These are phyloP conservation scores for Ictalurus furcatus DNA, from an alignment of 2,113 vertebrate genomes.

Conservation along the genomic window DNA sequence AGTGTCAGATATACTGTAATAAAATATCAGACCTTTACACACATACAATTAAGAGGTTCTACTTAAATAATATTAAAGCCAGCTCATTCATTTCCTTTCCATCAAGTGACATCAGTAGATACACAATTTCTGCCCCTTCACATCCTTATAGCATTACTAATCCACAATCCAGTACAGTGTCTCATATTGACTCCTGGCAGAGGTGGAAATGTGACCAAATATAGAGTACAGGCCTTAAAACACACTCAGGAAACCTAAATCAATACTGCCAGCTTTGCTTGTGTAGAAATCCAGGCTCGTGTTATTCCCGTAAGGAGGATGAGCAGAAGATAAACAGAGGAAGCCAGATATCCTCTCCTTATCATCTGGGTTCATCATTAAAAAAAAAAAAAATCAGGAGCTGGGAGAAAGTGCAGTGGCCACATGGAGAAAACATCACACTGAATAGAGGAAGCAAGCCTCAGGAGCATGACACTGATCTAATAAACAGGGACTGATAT, in stretches of 20 bases:
- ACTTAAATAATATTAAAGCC: slow-evolving; percentile 21
- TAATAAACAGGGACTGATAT: not conserved
- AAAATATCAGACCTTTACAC: not conserved
- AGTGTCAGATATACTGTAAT: not conserved
- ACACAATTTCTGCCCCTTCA: not conserved
- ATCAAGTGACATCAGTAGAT: not conserved
- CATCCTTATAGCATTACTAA: slow-evolving; percentile 15
- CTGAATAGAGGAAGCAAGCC: not conserved
- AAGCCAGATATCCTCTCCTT: slow-evolving; percentile 24
- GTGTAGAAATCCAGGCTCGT: slow-evolving; percentile 35
- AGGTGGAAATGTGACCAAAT: slow-evolving; percentile 29
- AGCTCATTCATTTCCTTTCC: not conserved
- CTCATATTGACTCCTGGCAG: not conserved
- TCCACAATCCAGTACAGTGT: not conserved
- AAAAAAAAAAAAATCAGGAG: not conserved
- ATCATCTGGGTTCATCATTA: slow-evolving; percentile 51
- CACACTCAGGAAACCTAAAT: slow-evolving; percentile 20
- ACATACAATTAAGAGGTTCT: not conserved
- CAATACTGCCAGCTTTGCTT: slow-evolving; percentile 7
- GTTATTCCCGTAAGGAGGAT: slow-evolving; percentile 42
- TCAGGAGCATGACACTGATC: slow-evolving; percentile 4
- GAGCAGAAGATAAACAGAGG: slow-evolving; percentile 23
- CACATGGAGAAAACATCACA: slow-evolving; percentile 46
- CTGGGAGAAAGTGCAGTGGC: not conserved
- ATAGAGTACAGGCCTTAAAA: slow-evolving; percentile 16